Conservation (phyloP, 2,797 vertebrate genomes). For the Tolypeutes matacus region DNA sequence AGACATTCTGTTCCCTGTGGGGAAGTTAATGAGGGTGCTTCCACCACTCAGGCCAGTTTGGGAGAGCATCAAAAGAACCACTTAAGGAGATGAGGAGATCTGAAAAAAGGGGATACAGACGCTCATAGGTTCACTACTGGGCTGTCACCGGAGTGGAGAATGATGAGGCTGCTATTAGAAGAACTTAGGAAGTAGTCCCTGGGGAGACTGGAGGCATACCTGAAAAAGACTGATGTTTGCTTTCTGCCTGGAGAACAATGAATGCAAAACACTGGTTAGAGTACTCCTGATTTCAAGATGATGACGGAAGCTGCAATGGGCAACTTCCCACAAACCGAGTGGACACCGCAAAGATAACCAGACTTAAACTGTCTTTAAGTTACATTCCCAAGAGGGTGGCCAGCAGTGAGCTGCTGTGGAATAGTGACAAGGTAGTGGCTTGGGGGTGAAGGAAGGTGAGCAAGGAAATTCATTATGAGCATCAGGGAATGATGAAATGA, state of each 20-base stretch:
- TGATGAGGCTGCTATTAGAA: not conserved
- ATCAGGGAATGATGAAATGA: not conserved
- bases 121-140: not conserved
- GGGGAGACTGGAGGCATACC: not conserved
- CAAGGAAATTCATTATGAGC: not conserved
- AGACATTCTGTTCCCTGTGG: not conserved
- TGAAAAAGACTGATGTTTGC: not conserved
- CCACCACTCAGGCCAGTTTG: not conserved
- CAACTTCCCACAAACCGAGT: not conserved
- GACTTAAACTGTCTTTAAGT: not conserved
- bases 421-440: not conserved
- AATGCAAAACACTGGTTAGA: not conserved
- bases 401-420: not conserved
- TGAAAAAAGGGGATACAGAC: not conserved
- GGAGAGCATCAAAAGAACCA: not conserved
- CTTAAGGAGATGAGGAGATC: not conserved
- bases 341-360: not conserved
- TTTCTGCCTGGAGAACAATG: not conserved
- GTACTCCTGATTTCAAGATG: not conserved
- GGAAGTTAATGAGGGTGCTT: not conserved
- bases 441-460: not conserved
- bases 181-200: not conserved
- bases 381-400: not conserved
- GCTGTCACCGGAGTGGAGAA: not conserved
- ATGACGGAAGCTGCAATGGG: not conserved